Percentiles rank a stretch among this genome's conserved stretches.
phyloP scores from a whole-genome alignment of 2,797 vertebrate species.

The Pipistrellus pygmaeus region DNA sequence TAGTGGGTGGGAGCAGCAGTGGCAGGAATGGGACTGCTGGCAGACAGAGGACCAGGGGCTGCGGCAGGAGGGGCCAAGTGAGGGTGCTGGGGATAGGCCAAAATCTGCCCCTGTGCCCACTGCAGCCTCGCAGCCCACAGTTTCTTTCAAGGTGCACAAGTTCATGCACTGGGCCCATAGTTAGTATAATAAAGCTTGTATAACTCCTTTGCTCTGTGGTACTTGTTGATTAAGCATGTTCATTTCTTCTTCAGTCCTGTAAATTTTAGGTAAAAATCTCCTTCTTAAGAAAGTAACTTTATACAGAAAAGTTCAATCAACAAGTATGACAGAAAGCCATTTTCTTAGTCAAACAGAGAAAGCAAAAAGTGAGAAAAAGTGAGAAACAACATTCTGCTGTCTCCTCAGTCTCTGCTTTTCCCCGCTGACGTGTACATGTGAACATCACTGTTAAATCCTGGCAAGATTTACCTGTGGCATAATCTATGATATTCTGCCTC shows the following conservation, averaged over 20 bases:
- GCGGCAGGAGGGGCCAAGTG: rapidly evolving
- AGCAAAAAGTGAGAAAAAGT: slow-evolving; percentile 12
- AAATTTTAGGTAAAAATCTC: neutral
- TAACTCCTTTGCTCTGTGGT: neutral
- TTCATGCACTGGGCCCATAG: too few species aligned
- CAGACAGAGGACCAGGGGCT: too few species aligned
- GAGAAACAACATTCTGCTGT: neutral
- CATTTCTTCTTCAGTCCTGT: neutral
- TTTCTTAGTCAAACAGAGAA: neutral
- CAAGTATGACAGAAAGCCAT: neutral
- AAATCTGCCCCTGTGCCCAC: too few species aligned
- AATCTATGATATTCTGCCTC: neutral
- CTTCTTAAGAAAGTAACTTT: neutral
- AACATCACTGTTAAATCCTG: neutral
- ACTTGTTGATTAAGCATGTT: slow-evolving; percentile 8
- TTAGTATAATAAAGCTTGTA: neutral
- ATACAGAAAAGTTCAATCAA: neutral
- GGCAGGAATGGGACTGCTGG: too few species aligned
- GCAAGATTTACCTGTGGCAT: neutral
- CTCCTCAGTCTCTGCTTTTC: neutral
- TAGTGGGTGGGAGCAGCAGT: too few species aligned
- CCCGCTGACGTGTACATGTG: neutral
- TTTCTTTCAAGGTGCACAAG: too few species aligned
- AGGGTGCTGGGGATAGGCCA: too few species aligned
- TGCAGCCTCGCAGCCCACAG: too few species aligned